Evolutionary conservation across 1,140 invertebrate species (phyloP), one percentile per base, ranked within the genome.

Genomic region (Heliconius congener): DNA sequence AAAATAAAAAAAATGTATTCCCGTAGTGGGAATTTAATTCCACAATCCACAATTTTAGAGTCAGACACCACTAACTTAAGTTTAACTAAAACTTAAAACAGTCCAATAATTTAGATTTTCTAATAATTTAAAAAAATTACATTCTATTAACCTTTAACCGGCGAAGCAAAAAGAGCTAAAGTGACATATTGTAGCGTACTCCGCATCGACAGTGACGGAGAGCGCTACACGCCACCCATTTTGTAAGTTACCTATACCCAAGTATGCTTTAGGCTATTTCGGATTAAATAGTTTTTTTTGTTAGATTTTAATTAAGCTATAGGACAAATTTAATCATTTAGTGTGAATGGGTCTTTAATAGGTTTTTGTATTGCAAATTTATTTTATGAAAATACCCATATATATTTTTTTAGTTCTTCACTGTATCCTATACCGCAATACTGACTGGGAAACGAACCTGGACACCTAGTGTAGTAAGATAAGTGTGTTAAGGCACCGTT

Each of bases 151-250:
- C 57, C 74, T 75, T 60, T 55, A 30, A 27, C 27, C 60, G 23
- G 23, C 13, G 27, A 16, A 66, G 13, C 83, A 87, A 86, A 83
- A 86, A 84, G 83, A 83, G 82, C 83, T 16, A 74, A 42, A 73
- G 71, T 82, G 85, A 86, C 81, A 86, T 83, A 88, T 88, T 81
- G 85, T 80, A 39, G 73, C 19, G 81, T 77, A 81, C 81, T 83
- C 74, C 18, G 70, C 73, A 72, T 42, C 55, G 86, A 86, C 86
- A 79, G 83, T 88, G 86, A 88, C 84, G 76, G 82, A 88, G 83
- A 80, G 82, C 77, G 74, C 37, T 76, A 83, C 81, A 83, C 76
- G 83, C 46, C 75, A 52, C 74, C 73, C 83, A 82, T 86, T 82
- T 79, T 74, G 75, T 76, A 78, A 80, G 23, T 66, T 30, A 27